Conservation (phyloP, 2,888 invertebrate genomes). For the Campopleginae sp. region DNA sequence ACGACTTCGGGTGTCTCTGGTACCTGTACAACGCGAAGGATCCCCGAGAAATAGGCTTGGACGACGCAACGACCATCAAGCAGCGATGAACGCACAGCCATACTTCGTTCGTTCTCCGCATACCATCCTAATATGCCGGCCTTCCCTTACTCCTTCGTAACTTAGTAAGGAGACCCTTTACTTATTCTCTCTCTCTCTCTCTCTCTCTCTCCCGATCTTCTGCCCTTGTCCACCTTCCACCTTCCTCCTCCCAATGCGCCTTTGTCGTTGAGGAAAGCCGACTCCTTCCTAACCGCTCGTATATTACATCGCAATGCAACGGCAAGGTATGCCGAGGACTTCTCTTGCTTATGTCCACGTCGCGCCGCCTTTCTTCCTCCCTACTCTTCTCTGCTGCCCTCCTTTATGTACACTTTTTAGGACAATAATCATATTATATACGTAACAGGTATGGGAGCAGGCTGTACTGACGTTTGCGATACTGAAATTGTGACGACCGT, state of each 20-base stretch:
- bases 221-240: slow-evolving; percentile 14
- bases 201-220: slow-evolving; percentile 2
- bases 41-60: slow-evolving; percentile 36
- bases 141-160: slow-evolving; percentile 79
- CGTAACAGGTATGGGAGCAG: slow-evolving; percentile 23
- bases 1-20: slow-evolving; percentile 62
- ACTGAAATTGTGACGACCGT: slow-evolving; percentile 38
- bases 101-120: slow-evolving; percentile 74
- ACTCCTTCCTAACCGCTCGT: slow-evolving; percentile 80
- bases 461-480: slow-evolving; percentile 24
- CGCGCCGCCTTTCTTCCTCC: slow-evolving; percentile 65
- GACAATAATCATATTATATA: slow-evolving; percentile 31
- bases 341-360: slow-evolving; percentile 66
- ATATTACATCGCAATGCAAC: slow-evolving; percentile 82
- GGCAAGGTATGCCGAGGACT: slow-evolving; percentile 71
- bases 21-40: slow-evolving; percentile 61
- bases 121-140: slow-evolving; percentile 83
- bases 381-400: slow-evolving; percentile 53
- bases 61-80: slow-evolving; percentile 51
- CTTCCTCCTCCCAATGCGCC: slow-evolving; percentile 71
- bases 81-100: slow-evolving; percentile 49
- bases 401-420: slow-evolving; percentile 31
- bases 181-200: slow-evolving; percentile 15
- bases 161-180: slow-evolving; percentile 65
- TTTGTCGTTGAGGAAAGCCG: slow-evolving; percentile 82